phyloP scores from a whole-genome alignment of 2,888 invertebrate genomes.

The Orthonychiurus folsomi region DNA sequence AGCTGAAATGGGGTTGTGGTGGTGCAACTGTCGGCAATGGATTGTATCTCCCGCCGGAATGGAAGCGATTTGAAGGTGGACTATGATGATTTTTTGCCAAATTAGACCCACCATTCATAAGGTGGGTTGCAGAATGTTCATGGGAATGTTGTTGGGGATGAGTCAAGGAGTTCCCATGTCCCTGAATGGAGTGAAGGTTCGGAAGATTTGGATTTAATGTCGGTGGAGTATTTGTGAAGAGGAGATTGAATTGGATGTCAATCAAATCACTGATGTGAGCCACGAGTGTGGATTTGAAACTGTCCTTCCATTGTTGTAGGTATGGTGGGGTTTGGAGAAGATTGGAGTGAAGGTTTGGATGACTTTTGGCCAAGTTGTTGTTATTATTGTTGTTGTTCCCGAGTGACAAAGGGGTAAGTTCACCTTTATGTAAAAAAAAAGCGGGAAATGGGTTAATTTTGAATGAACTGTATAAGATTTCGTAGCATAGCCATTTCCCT shows the following conservation, averaged over 20 bases:
- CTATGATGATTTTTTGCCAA: background rate
- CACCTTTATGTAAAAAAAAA: background rate
- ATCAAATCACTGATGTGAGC: slow-evolving; percentile 36
- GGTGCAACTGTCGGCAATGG: background rate
- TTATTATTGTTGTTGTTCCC: no score
- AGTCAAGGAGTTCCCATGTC: background rate
- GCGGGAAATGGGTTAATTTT: background rate
- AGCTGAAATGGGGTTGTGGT: background rate
- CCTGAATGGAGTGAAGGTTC: background rate
- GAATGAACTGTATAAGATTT: background rate
- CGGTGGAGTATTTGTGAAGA: slow-evolving; percentile 14
- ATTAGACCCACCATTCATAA: slow-evolving; percentile 3
- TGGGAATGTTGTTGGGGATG: background rate
- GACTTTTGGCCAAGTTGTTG: background rate
- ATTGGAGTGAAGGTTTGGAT: background rate
- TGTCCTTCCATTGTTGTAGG: slow-evolving; percentile 28
- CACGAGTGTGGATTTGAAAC: slow-evolving; percentile 34
- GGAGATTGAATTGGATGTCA: slow-evolving; percentile 34
- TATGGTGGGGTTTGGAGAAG: background rate
- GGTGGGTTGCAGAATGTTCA: background rate
- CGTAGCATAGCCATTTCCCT: no score
- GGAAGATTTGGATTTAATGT: slow-evolving; percentile 13
- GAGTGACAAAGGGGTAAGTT: background rate
- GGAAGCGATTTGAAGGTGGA: background rate
- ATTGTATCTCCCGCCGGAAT: background rate